These are phyloP conservation scores for Sebastes oblongus DNA, from an alignment of 2,797 vertebrate species.

Conservation along the genomic window DNA sequence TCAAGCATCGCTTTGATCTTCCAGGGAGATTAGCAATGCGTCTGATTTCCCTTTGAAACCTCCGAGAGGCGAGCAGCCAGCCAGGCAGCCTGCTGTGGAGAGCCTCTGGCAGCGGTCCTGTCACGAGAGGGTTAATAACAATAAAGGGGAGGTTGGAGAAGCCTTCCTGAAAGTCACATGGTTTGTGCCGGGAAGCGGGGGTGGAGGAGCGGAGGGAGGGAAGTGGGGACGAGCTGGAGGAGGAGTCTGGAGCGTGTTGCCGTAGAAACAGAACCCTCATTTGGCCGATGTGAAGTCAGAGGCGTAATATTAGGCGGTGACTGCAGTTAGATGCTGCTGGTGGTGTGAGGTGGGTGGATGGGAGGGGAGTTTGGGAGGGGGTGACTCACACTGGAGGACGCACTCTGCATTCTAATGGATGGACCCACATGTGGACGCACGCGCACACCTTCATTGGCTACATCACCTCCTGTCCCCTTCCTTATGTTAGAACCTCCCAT, in stretches of 20 bases:
- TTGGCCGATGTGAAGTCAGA: constrained; percentile 82
- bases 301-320: constrained; percentile 80
- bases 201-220: constrained; percentile 22
- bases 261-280: constrained; percentile 82
- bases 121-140: constrained; percentile 77
- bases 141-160: constrained; percentile 74
- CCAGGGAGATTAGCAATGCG: constrained; percentile 55
- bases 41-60: constrained; percentile 68
- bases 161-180: constrained; percentile 82
- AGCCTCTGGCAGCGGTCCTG: constrained; percentile 57
- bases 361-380: neutral
- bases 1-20: constrained; percentile 71
- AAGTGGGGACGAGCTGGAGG: constrained; percentile 47
- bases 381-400: constrained; percentile 76
- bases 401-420: constrained; percentile 79
- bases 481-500: neutral
- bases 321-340: constrained; percentile 74
- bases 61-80: constrained; percentile 42
- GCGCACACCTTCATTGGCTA: constrained; percentile 26
- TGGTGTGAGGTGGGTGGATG: constrained; percentile 64
- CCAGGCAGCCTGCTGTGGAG: constrained; percentile 48
- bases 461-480: neutral
- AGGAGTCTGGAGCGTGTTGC: constrained; percentile 77
- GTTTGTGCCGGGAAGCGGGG: constrained; percentile 70
- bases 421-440: constrained; percentile 19